These are phyloP conservation scores for Siniperca undulata DNA, from an alignment of 2,797 vertebrate genomes.

Conservation along the genomic window DNA sequence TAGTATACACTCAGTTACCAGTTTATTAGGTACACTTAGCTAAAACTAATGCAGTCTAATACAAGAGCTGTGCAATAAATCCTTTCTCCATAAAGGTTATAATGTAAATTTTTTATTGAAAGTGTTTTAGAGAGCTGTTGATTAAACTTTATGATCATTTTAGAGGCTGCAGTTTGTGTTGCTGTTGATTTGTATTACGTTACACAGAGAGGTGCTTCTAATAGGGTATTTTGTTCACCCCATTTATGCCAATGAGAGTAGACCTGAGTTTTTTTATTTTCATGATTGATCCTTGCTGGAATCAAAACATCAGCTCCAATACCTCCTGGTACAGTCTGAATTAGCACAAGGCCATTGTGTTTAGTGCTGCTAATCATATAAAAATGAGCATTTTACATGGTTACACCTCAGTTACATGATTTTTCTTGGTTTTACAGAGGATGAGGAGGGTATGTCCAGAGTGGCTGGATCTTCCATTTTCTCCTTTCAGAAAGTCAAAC, in stretches of 20 bases:
- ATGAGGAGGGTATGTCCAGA: constrained; percentile 81
- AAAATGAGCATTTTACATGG: background rate
- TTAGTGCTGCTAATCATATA: background rate
- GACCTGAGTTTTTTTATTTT: background rate
- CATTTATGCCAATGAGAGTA: background rate
- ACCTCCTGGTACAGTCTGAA: background rate
- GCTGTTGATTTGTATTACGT: background rate
- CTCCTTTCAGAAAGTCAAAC: constrained; percentile 91
- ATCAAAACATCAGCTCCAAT: background rate
- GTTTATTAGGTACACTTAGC: background rate
- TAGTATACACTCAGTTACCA: background rate
- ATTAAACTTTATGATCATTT: background rate
- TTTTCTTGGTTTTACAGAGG: constrained; percentile 76
- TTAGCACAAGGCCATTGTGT: background rate
- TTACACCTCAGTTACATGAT: background rate
- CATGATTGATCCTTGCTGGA: too few species aligned
- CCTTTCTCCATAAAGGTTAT: background rate
- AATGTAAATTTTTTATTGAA: background rate
- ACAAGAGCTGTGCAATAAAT: background rate
- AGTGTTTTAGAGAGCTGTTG: background rate
- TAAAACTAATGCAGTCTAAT: background rate
- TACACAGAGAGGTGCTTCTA: background rate
- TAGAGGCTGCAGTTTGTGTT: background rate
- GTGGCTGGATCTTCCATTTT: constrained; percentile 90
- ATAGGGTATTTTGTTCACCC: too few species aligned